phyloP scores from a whole-genome alignment of 2,888 invertebrate species.

The Philopedon plagiatum region DNA sequence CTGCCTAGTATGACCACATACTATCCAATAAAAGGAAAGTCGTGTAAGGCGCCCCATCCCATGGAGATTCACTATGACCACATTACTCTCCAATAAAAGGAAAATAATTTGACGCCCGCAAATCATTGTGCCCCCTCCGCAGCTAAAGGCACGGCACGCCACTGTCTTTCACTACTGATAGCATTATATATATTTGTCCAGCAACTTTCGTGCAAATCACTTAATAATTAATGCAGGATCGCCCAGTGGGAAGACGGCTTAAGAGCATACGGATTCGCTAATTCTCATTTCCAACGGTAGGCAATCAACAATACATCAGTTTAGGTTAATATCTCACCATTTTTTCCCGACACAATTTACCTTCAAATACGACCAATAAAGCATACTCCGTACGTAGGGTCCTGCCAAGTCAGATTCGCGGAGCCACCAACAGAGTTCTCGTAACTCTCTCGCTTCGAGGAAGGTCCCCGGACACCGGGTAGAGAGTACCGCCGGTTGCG shows the following conservation, averaged over 20 bases:
- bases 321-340: conserved; percentile 48
- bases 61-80: too few relatives aligned
- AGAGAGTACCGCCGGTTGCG: conserved; percentile 70
- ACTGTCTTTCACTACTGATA: too few relatives aligned
- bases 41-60: too few relatives aligned
- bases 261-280: background rate
- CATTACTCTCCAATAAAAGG: too few relatives aligned
- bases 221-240: background rate
- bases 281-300: background rate
- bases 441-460: conserved; percentile 66
- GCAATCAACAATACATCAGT: background rate
- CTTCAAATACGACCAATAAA: conserved; percentile 45
- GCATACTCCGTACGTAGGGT: conserved; percentile 48
- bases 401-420: conserved; percentile 67
- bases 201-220: too few relatives aligned
- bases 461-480: conserved; percentile 72
- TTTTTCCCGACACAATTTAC: conserved; percentile 23
- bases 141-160: too few relatives aligned
- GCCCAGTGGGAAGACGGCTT: background rate
- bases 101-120: too few relatives aligned
- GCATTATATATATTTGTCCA: too few relatives aligned
- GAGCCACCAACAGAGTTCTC: conserved; percentile 68
- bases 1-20: too few relatives aligned
- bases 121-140: too few relatives aligned
- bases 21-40: too few relatives aligned